Percentiles rank a stretch among this genome's conserved stretches.
Evolutionary conservation across 1,140 invertebrate genomes (phyloP).

Genomic region (Halictus rubicundus): DNA sequence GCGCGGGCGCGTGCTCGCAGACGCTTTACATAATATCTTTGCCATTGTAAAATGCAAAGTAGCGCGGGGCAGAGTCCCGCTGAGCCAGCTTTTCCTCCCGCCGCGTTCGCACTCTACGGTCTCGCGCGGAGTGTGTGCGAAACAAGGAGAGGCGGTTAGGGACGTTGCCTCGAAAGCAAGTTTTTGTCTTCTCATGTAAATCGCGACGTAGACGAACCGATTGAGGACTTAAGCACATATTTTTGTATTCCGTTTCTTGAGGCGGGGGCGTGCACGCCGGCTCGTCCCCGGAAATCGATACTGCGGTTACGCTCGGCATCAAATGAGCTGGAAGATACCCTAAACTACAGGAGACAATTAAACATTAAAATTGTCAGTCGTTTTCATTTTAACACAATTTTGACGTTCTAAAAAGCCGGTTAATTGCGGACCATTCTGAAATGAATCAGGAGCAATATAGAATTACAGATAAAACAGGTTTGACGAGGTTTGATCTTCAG

Average conservation of each 20-base stretch:
- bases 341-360: too few relatives aligned
- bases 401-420: too few relatives aligned
- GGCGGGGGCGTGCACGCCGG: neutral
- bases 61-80: constrained; percentile 65
- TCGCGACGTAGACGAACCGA: constrained; percentile 61
- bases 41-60: constrained; percentile 78
- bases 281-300: constrained; percentile 22
- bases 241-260: constrained; percentile 61
- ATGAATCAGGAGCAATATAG: too few relatives aligned
- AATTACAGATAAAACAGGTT: too few relatives aligned
- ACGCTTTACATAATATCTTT: constrained; percentile 77
- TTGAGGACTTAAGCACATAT: constrained; percentile 66
- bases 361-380: too few relatives aligned
- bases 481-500: too few relatives aligned
- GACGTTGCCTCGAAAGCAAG: constrained; percentile 59
- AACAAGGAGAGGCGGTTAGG: neutral
- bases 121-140: constrained; percentile 22
- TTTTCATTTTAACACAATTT: too few relatives aligned
- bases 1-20: constrained; percentile 31
- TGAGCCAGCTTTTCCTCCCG: constrained; percentile 71
- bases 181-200: constrained; percentile 73
- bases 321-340: neutral
- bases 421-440: too few relatives aligned
- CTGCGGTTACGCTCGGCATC: neutral
- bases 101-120: constrained; percentile 46